phyloP scores from a whole-genome alignment of 1,140 invertebrate species.

The Drosophila equinoxialis region DNA sequence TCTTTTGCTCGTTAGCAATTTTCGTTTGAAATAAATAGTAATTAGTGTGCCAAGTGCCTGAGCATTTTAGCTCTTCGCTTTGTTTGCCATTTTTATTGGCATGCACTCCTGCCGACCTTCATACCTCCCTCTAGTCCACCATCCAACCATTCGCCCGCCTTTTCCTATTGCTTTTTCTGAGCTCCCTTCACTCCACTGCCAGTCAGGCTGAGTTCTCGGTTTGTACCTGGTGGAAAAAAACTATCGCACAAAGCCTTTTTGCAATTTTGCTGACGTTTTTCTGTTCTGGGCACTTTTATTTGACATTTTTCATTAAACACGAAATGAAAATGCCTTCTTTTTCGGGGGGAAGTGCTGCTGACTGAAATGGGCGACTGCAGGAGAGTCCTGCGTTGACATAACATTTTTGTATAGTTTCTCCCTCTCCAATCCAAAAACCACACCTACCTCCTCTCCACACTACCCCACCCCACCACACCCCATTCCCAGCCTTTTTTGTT shows the following conservation, averaged over 20 bases:
- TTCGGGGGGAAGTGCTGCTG: not conserved
- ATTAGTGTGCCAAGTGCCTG: slow-evolving; percentile 69
- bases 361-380: not conserved
- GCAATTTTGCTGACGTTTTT: slow-evolving; percentile 68
- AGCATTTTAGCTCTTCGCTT: slow-evolving; percentile 27
- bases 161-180: too few relatives aligned
- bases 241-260: slow-evolving; percentile 69
- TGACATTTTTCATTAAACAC: slow-evolving; percentile 81
- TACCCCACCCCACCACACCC: slow-evolving; percentile 26
- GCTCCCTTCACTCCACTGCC: not conserved
- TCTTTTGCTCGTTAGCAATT: slow-evolving; percentile 80
- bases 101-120: not conserved
- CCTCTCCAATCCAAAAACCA: not conserved
- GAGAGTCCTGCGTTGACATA: slow-evolving; percentile 66
- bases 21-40: slow-evolving; percentile 80
- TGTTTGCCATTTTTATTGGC: slow-evolving; percentile 56
- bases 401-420: slow-evolving; percentile 62
- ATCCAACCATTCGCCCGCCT: too few relatives aligned
- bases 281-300: slow-evolving; percentile 80
- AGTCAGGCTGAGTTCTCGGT: not conserved
- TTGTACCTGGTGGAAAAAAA: slow-evolving; percentile 46
- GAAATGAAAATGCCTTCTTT: slow-evolving; percentile 70
- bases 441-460: not conserved
- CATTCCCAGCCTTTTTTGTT: slow-evolving; percentile 17
- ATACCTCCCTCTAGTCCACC: too few relatives aligned